Evolutionary conservation across 2,113 vertebrate species (phyloP), one percentile per base, ranked within the genome.

Genomic region (Nycticebus coucang): DNA sequence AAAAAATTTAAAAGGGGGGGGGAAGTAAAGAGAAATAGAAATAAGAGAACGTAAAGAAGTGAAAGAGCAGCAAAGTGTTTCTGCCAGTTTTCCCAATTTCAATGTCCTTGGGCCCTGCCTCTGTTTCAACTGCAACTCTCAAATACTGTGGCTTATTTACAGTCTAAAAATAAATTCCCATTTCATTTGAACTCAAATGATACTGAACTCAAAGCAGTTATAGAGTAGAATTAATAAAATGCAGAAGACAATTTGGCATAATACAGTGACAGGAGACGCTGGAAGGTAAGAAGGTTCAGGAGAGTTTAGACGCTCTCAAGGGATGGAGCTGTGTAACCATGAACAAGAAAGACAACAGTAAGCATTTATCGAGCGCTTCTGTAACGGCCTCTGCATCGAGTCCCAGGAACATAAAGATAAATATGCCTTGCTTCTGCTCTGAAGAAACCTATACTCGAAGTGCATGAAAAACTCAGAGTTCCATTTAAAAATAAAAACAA

Each of bases 401-500:
- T 50, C 30, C 62, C 85, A 12, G 19, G 26, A n/a, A 91, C 26
- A 86, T 53, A 66, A 85, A 94, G 66, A 95, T 72, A 87, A 90
- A 96, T 41, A 64, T 41, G n/a, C 22, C 18, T 74, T 41, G 33
- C 45, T 86, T 95, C 69, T 91, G 12, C 37, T 91, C 53, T 87
- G 69, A 93, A 95, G 78, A 59, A 92, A 95, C 14, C 1, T 37
- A 50, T 53, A 87, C 66, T 53, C 21, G 28, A 91, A 94, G 93
- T 71, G 22, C 53, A 84, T 35, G 60, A 95, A 77, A 93, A 88
- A 68, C n/a, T 72, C 72, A 80, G 26, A 66, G 53, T 79, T 91
- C 59, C 89, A 35, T 62, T 84, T 45, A 85, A 77, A 94, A 95
- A 50, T 62, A 35, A 72, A 93, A 87, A 85, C 30, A 93, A 28